Base-by-base conservation (phyloP, 1,140 invertebrate species). In the Eurosta solidaginis region DNA sequence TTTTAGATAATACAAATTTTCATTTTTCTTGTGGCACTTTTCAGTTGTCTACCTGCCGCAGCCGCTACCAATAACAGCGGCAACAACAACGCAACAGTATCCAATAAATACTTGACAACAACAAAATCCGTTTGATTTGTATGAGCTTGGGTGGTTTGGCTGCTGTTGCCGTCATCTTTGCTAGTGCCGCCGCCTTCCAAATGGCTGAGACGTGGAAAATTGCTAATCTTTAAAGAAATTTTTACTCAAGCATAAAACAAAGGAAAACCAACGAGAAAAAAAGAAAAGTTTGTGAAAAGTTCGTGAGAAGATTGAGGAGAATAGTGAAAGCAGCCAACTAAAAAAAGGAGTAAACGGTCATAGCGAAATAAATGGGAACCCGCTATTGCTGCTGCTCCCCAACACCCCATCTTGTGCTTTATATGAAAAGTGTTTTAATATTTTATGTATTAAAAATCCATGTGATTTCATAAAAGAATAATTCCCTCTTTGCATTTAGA, bases 11-110 rank as follows among this genome's bases (percentile, higher is more conserved):
- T 68, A 68, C 25, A 74, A 74, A 45, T 40, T 74, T 74, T 29
- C 42, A 45, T 47, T 74, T 74, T 76, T 76, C 73, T 73, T 79
- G n/a, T 79, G 75, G 78, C 74, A 79, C 47, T 77, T 79, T 79
- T 79, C 78, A 79, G 78, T 79, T 79, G 49, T 79, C 54, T 79
- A 79, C 74, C 74, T 76, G 45, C 73, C 40, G 42, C 40, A 45
- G 44, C 73, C 73, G 40, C 42, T 47, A 74, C 73, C 73, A 47
- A 68, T 47, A 74, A 74, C 73, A 22, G 42, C 73, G 42, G 22
- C 44, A 74, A 74, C 73, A 74, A 44, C 73, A 74, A 17, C 44
- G 17, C 44, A 45, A 68, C 33, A 68, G 33, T 20, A 22, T n/a
- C 59, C 33, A 42, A 68, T 68, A 68, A 68, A 68, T 68, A 68